Percentiles rank a stretch among this genome's conserved stretches.
These are phyloP conservation scores for Dermatemys mawii DNA, from an alignment of 2,113 vertebrate species.

Conservation along the genomic window DNA sequence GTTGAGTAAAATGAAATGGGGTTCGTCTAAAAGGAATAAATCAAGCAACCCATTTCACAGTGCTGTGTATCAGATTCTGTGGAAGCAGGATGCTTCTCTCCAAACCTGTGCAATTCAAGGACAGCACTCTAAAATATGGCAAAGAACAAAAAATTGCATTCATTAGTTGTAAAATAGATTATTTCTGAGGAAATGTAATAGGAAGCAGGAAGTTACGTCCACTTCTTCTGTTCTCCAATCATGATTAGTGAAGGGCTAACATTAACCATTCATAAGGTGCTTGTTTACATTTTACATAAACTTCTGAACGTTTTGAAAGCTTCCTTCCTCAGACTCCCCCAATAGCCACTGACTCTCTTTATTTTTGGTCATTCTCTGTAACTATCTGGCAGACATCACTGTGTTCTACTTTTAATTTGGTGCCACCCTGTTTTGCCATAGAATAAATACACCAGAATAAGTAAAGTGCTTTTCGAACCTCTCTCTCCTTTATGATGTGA, in stretches of 20 bases:
- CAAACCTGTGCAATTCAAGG: background rate
- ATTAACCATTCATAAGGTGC: too few species aligned
- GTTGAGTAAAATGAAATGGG: background rate
- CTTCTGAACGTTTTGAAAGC: too few species aligned
- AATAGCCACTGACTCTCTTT: too few species aligned
- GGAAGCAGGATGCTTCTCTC: background rate
- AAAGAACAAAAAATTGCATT: background rate
- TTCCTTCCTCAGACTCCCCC: too few species aligned
- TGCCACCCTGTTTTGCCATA: too few species aligned
- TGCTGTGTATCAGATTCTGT: background rate
- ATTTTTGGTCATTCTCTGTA: too few species aligned
- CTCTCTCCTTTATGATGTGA: background rate
- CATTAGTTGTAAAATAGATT: background rate
- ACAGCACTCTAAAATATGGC: background rate
- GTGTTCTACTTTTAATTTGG: too few species aligned
- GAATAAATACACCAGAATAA: too few species aligned
- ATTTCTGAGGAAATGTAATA: background rate
- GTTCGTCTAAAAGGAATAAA: constrained; percentile 4
- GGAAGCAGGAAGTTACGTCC: background rate
- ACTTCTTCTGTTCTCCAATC: background rate
- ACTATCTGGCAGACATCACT: too few species aligned
- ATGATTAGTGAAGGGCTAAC: too few species aligned
- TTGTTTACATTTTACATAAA: too few species aligned
- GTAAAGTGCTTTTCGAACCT: background rate
- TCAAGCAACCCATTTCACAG: rapidly evolving